Evolutionary conservation across 2,797 vertebrate genomes (phyloP).

Genomic region (Betta splendens): DNA sequence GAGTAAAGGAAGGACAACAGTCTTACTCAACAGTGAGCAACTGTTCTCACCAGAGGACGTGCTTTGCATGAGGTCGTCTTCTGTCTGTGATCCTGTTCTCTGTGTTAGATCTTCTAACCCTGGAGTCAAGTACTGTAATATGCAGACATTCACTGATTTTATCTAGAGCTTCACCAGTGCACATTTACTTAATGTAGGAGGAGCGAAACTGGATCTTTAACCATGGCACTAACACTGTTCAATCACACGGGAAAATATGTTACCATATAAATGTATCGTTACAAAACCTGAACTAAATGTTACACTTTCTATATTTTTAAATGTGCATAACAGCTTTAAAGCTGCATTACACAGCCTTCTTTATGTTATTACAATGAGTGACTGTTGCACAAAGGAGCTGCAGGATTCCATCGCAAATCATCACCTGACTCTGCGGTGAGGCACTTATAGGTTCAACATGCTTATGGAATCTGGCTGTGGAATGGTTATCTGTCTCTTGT

Average conservation of each 20-base stretch:
- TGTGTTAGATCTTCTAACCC: constrained; percentile 9
- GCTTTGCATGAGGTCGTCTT: constrained; percentile 25
- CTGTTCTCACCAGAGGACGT: constrained; percentile 43
- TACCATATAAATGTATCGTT: too few relatives aligned
- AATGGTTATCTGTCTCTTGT: constrained; percentile 28
- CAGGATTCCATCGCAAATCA: constrained; percentile 2
- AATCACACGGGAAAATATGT: not conserved
- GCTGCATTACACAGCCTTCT: not conserved
- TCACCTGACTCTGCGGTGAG: constrained; percentile 7
- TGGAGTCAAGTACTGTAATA: constrained; percentile 12
- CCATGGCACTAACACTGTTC: too few relatives aligned
- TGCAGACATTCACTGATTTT: constrained; percentile 16
- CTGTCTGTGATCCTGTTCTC: constrained; percentile 33
- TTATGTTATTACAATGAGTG: not conserved
- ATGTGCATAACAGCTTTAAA: not conserved
- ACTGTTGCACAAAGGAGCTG: not conserved
- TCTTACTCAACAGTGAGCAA: constrained; percentile 52
- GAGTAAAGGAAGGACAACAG: constrained; percentile 29
- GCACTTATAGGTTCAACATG: constrained; percentile 9
- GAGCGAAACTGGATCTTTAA: constrained; percentile 3
- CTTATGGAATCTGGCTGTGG: constrained; percentile 7
- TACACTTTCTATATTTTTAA: not conserved
- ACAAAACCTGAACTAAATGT: not conserved
- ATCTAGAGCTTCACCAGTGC: not conserved
- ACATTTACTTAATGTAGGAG: not conserved